These are phyloP conservation scores for Melanotaenia boesemani DNA, from an alignment of 2,797 vertebrate genomes.

Conservation along the genomic window DNA sequence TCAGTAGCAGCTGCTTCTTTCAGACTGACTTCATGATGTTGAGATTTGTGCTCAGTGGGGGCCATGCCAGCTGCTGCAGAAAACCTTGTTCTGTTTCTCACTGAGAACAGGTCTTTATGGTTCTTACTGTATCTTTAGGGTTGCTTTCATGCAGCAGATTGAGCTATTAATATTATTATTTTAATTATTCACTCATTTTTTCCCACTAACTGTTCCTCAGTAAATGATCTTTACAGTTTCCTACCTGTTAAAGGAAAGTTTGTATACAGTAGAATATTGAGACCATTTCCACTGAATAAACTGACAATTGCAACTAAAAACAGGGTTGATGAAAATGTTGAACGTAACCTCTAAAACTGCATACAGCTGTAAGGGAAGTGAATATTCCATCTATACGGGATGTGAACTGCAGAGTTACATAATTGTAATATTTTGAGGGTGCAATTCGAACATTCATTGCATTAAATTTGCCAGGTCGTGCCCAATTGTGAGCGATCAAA, in stretches of 20 bases:
- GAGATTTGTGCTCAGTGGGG: background rate
- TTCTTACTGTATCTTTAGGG: background rate
- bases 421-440: background rate
- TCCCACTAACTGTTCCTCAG: background rate
- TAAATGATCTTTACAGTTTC: background rate
- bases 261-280: background rate
- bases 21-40: slow-evolving; percentile 13
- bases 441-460: background rate
- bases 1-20: slow-evolving; percentile 22
- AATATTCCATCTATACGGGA: background rate
- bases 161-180: background rate
- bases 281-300: background rate
- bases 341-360: no score
- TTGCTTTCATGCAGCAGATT: background rate
- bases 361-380: background rate
- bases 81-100: slow-evolving; percentile 6
- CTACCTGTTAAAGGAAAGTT: background rate
- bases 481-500: background rate
- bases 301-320: background rate
- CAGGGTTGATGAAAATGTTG: background rate
- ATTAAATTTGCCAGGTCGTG: background rate
- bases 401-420: background rate
- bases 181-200: slow-evolving; percentile 1
- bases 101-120: background rate
- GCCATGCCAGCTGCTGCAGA: background rate